phyloP scores from a whole-genome alignment of 2,797 vertebrate species.

The Perodicticus potto region DNA sequence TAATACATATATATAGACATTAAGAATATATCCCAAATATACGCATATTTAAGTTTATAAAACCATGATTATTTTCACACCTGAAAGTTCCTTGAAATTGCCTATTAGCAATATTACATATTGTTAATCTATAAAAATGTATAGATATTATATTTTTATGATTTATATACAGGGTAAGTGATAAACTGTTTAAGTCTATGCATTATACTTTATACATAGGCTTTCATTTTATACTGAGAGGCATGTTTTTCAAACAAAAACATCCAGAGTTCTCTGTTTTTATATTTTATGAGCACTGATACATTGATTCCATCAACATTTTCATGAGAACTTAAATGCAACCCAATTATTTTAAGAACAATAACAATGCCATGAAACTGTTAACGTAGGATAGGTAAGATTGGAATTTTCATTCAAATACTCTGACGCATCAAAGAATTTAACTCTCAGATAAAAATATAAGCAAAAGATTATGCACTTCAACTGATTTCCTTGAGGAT shows the following conservation, averaged over 20 bases:
- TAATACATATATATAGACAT: constrained; percentile 25
- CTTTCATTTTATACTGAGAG: constrained; percentile 38
- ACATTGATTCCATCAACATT: constrained; percentile 22
- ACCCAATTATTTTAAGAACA: constrained; percentile 63
- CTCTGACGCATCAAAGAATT: constrained; percentile 28
- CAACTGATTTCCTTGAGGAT: constrained; percentile 10
- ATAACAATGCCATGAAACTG: constrained; percentile 55
- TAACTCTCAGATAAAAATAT: constrained; percentile 58
- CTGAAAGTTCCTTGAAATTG: constrained; percentile 31
- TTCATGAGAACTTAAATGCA: constrained; percentile 36
- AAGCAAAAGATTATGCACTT: constrained; percentile 55
- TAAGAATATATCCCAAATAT: constrained; percentile 33
- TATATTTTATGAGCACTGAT: constrained; percentile 23
- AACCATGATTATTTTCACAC: constrained; percentile 61
- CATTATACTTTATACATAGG: neutral
- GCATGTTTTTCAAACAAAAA: neutral
- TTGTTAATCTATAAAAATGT: constrained; percentile 54
- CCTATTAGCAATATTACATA: neutral
- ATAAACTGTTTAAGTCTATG: neutral
- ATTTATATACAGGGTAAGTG: constrained; percentile 6
- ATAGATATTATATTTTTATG: constrained; percentile 35
- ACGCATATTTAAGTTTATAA: constrained; percentile 31
- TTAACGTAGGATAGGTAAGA: constrained; percentile 16
- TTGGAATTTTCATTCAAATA: constrained; percentile 54
- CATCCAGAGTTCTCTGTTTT: constrained; percentile 16